A percentile compares a stretch with the other conserved stretches of the same genome.
phyloP scores from a whole-genome alignment of 2,113 vertebrate genomes.

The Procavia capensis region DNA sequence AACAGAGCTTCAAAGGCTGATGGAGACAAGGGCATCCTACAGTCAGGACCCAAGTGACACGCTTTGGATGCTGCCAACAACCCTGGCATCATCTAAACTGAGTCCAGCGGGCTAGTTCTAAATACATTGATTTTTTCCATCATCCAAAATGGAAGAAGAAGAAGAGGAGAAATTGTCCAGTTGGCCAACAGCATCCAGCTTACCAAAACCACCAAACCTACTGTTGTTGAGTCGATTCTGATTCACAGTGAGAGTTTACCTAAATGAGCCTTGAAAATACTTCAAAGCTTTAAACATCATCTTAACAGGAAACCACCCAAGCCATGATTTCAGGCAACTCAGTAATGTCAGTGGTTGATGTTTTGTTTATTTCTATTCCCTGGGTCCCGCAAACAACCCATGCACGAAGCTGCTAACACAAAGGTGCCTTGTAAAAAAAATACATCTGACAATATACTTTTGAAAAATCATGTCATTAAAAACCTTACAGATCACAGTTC shows the following conservation, averaged over 20 bases:
- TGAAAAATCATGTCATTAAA: neutral
- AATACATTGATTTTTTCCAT: neutral
- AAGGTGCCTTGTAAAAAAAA: neutral
- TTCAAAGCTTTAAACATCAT: neutral
- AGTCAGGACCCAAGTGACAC: rapidly evolving
- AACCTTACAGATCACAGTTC: no score
- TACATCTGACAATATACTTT: neutral
- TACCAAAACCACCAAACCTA: no score
- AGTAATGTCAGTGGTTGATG: neutral
- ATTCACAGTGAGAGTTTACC: neutral
- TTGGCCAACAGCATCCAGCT: neutral
- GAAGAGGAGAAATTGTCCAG: neutral
- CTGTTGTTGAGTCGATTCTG: no score
- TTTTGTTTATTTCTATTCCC: neutral
- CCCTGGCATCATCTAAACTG: rapidly evolving
- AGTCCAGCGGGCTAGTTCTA: neutral
- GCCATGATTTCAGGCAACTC: neutral
- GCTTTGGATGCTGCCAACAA: no score
- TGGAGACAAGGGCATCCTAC: no score
- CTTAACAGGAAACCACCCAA: neutral
- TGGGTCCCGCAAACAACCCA: neutral
- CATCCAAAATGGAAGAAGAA: neutral
- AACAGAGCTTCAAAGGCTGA: rapidly evolving
- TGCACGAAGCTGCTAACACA: no score
- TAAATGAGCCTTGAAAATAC: neutral